phyloP scores from a whole-genome alignment of 2,797 vertebrate genomes.

The Acestrorhynchus altus region DNA sequence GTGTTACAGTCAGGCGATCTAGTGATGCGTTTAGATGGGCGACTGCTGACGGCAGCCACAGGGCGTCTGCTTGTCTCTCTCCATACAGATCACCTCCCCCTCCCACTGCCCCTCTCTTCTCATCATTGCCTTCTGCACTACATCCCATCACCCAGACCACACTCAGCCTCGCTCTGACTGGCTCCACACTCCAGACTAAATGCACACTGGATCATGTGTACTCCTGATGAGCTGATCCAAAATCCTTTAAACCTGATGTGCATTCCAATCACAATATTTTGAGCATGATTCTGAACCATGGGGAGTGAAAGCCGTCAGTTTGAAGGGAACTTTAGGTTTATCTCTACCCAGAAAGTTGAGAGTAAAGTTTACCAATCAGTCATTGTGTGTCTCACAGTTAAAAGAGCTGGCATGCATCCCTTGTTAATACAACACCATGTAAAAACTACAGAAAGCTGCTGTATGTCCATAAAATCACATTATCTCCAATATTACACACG shows the following conservation, averaged over 20 bases:
- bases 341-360: too few species aligned
- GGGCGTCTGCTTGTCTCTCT: slow-evolving; percentile 20
- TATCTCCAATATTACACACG: too few species aligned
- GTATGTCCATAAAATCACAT: too few species aligned
- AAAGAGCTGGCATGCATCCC: too few species aligned
- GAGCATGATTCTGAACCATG: too few species aligned
- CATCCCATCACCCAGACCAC: not conserved
- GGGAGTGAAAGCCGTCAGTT: too few species aligned
- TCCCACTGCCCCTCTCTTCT: not conserved
- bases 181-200: not conserved
- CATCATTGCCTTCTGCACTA: not conserved
- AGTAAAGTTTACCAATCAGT: too few species aligned
- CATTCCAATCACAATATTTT: too few species aligned
- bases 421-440: too few species aligned
- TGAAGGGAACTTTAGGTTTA: too few species aligned
- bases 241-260: not conserved
- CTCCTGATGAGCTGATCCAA: not conserved
- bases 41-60: slow-evolving; percentile 9
- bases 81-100: slow-evolving; percentile 10
- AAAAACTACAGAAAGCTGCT: too few species aligned
- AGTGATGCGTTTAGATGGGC: slow-evolving; percentile 11
- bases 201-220: not conserved
- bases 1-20: not conserved
- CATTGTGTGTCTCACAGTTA: too few species aligned
- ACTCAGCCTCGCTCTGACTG: not conserved